A percentile compares a stretch with the other conserved stretches of the same genome.
Conservation (phyloP, 1,140 invertebrate genomes). For the Papilio machaon region DNA sequence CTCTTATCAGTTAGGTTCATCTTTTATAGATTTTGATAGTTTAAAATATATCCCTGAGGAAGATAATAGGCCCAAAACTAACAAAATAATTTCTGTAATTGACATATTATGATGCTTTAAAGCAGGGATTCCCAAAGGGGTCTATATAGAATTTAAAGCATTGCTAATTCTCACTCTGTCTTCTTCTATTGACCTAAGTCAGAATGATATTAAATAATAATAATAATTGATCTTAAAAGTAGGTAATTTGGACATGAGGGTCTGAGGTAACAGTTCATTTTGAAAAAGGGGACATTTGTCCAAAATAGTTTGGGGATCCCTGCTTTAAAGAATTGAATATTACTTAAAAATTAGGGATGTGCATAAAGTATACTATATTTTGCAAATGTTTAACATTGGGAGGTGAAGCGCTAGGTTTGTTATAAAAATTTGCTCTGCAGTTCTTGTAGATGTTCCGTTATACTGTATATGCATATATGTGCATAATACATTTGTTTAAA, state of each 20-base stretch:
- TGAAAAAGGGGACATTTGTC: too few species aligned
- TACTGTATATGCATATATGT: not conserved
- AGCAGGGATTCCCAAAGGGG: too few species aligned
- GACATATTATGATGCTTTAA: not conserved
- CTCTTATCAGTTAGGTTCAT: not conserved
- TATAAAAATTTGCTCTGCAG: not conserved
- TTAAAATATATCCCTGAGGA: not conserved
- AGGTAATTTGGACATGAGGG: too few species aligned
- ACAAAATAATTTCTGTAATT: not conserved
- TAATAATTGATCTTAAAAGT: too few species aligned
- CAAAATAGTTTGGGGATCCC: too few species aligned
- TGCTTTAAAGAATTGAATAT: not conserved
- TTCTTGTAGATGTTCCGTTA: not conserved
- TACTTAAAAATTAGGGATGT: not conserved
- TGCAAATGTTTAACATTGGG: too few species aligned
- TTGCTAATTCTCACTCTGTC: too few species aligned
- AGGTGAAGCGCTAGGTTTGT: not conserved
- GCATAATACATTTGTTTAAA: not conserved
- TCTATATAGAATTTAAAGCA: too few species aligned
- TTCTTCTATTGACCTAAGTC: too few species aligned
- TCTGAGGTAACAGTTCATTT: too few species aligned
- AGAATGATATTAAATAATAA: too few species aligned
- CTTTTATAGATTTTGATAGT: not conserved
- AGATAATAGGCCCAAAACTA: not conserved
- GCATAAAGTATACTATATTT: too few species aligned